Evolutionary conservation across 1,140 invertebrate species (phyloP).

Genomic region (Formica selysi): DNA sequence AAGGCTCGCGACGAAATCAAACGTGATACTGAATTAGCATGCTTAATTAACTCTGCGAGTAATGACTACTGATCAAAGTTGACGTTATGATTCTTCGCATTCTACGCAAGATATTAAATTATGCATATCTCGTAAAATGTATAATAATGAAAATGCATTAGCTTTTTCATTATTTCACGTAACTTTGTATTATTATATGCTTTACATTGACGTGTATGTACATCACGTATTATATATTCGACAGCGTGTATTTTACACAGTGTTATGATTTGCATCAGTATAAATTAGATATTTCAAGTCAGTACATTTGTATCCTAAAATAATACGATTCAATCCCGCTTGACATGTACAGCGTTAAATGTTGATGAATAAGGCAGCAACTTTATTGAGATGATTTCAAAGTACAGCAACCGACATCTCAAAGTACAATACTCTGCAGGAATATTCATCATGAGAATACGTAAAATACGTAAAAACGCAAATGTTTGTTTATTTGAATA

Average conservation of each 20-base stretch:
- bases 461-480: not conserved
- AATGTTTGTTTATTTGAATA: not conserved
- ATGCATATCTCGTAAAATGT: not conserved
- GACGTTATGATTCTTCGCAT: constrained; percentile 7
- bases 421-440: not conserved
- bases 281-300: constrained; percentile 31
- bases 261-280: not conserved
- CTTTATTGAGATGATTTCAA: constrained; percentile 23
- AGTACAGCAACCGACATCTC: not conserved
- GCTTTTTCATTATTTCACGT: not conserved
- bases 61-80: not conserved
- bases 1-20: not conserved
- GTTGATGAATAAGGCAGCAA: constrained; percentile 43
- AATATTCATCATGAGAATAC: constrained; percentile 21
- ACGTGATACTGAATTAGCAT: not conserved
- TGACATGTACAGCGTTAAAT: constrained; percentile 18
- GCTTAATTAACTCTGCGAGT: constrained; percentile 4
- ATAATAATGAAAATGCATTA: not conserved
- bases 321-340: constrained; percentile 10
- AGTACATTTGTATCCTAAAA: constrained; percentile 41
- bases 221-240: not conserved
- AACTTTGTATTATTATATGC: not conserved
- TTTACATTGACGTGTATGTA: not conserved
- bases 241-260: not conserved
- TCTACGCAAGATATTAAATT: constrained; percentile 9